A percentile compares a stretch with the other conserved stretches of the same genome.
Evolutionary conservation across 2,797 vertebrate genomes (phyloP).

Genomic region (Melanotaenia nigrans): DNA sequence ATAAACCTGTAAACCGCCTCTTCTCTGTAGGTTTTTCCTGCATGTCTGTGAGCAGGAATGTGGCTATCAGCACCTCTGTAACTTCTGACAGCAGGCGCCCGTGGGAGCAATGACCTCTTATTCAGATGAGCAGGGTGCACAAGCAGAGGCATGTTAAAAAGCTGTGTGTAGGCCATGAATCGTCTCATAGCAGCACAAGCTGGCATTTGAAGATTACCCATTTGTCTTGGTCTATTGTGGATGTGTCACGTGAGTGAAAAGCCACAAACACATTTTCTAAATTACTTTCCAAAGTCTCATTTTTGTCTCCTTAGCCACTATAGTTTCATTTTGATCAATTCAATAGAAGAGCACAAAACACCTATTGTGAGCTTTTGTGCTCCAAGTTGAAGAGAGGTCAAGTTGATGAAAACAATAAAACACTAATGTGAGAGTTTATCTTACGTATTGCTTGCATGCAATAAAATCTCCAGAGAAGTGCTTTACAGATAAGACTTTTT

Average conservation of each 20-base stretch:
- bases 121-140: constrained; percentile 26
- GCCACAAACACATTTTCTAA: neutral
- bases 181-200: neutral
- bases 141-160: neutral
- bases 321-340: constrained; percentile 3
- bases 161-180: neutral
- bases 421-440: neutral
- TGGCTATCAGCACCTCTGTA: constrained; percentile 12
- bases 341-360: neutral
- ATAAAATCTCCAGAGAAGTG: neutral
- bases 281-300: neutral
- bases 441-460: neutral
- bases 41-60: constrained; percentile 44
- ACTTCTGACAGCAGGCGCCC: constrained; percentile 29
- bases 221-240: neutral
- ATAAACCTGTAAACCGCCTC: constrained; percentile 48
- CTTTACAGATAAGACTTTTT: neutral
- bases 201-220: neutral
- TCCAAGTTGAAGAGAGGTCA: neutral
- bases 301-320: neutral
- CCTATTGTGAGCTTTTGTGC: neutral
- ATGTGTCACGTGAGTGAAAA: neutral
- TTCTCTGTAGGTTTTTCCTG: constrained; percentile 11
- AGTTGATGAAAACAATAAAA: neutral
- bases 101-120: constrained; percentile 21